Evolutionary conservation across 2,113 vertebrate genomes (phyloP).

Genomic region (Malurus cyaneus): DNA sequence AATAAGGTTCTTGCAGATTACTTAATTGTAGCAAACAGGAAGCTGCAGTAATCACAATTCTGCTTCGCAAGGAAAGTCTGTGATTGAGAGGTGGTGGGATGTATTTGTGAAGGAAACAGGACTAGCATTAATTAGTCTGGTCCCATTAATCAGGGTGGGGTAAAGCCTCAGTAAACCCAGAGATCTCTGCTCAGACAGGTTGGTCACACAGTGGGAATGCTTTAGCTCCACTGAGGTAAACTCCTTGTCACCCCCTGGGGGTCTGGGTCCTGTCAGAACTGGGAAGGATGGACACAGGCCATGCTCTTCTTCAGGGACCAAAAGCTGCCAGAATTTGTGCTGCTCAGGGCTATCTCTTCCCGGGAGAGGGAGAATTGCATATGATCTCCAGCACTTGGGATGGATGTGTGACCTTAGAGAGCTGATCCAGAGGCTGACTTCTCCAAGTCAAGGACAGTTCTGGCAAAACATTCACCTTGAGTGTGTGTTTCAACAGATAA

Average conservation of each 20-base stretch:
- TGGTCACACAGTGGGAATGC: not conserved
- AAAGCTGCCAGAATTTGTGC: not conserved
- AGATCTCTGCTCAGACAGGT: not conserved
- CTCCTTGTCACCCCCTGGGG: not conserved
- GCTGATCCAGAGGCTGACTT: not conserved
- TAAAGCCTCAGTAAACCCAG: not conserved
- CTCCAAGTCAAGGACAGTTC: not conserved
- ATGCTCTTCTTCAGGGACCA: not conserved
- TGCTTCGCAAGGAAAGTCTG: not conserved
- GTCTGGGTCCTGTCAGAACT: not conserved
- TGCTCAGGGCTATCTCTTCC: not conserved
- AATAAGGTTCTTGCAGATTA: slow-evolving; percentile 27
- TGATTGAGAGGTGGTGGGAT: not conserved
- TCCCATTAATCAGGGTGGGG: not conserved
- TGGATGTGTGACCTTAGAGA: not conserved
- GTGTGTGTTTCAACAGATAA: not conserved
- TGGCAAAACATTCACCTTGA: not conserved
- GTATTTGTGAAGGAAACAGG: not conserved
- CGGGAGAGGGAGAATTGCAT: not conserved
- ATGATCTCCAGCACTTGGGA: rapidly evolving
- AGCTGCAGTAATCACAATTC: not conserved
- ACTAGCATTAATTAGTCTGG: not conserved
- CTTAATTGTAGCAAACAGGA: slow-evolving; percentile 17
- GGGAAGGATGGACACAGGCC: not conserved
- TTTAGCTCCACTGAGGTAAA: not conserved